Evolutionary conservation across 2,888 invertebrate genomes (phyloP).

Genomic region (Ferdinandea cuprea): DNA sequence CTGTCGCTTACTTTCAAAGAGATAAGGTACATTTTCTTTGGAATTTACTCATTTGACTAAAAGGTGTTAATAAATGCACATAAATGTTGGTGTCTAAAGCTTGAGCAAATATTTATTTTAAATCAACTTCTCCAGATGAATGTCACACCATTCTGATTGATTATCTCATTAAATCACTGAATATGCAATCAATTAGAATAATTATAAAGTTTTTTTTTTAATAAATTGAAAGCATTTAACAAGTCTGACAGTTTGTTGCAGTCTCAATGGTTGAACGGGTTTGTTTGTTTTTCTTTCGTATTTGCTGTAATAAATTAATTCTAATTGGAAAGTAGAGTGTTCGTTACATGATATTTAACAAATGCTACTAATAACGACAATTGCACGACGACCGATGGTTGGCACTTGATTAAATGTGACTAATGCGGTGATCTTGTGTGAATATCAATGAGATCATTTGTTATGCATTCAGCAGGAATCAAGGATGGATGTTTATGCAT

Average conservation of each 20-base stretch:
- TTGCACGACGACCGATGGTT: slow-evolving; percentile 18
- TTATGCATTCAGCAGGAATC: slow-evolving; percentile 1
- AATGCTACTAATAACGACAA: slow-evolving; percentile 30
- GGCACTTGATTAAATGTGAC: slow-evolving; percentile 32
- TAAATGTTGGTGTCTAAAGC: not conserved
- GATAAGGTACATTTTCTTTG: not conserved
- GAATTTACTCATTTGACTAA: not conserved
- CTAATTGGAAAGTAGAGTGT: slow-evolving; percentile 57
- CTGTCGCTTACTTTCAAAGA: no score
- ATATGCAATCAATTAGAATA: slow-evolving; percentile 59
- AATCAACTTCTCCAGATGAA: not conserved
- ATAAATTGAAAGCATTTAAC: slow-evolving; percentile 25
- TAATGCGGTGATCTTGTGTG: slow-evolving; percentile 30
- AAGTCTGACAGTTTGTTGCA: slow-evolving; percentile 14
- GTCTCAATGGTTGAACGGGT: not conserved
- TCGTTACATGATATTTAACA: slow-evolving; percentile 49
- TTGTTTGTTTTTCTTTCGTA: not conserved
- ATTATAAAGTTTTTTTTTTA: slow-evolving; percentile 21
- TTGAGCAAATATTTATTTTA: not conserved
- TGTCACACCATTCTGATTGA: slow-evolving; percentile 44
- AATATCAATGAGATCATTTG: slow-evolving; percentile 37
- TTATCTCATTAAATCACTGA: slow-evolving; percentile 57
- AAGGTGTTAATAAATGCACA: not conserved
- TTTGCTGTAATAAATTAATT: slow-evolving; percentile 49
- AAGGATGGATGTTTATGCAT: not conserved